Evolutionary conservation across 2,797 vertebrate genomes (phyloP).

Genomic region (Dallia pectoralis): DNA sequence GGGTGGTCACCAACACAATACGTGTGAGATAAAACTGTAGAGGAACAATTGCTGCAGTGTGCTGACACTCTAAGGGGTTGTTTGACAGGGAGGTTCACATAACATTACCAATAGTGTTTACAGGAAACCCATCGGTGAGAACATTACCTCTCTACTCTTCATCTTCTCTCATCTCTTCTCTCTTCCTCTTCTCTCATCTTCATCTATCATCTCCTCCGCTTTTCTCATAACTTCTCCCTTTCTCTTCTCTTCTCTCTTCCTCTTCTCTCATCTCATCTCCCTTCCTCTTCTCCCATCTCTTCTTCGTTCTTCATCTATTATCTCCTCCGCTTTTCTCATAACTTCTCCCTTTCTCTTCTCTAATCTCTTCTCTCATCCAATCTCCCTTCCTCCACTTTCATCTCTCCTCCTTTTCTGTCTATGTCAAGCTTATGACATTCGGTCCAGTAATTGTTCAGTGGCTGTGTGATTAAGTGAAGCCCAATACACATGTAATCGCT

Average conservation of each 20-base stretch:
- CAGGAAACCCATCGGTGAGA: conserved; percentile 9
- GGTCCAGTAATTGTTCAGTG: no score
- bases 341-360: neutral
- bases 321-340: conserved; percentile 10
- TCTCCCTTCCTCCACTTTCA: neutral
- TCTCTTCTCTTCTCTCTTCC: conserved; percentile 24
- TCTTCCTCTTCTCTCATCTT: conserved; percentile 30
- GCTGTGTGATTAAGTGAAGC: conserved; percentile 59
- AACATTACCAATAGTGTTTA: conserved; percentile 16
- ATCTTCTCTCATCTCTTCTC: conserved; percentile 15
- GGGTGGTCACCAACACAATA: no score
- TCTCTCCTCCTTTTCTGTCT: conserved; percentile 49
- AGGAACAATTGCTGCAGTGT: no score
- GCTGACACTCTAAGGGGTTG: no score
- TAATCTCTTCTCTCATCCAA: neutral
- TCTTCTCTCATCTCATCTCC: conserved; percentile 33
- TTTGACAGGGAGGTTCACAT: no score
- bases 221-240: conserved; percentile 40
- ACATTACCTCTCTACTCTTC: conserved; percentile 10
- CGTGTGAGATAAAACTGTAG: no score
- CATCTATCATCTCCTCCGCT: conserved; percentile 53
- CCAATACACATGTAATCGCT: conserved; percentile 66
- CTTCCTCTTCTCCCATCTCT: conserved; percentile 50
- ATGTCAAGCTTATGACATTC: conserved; percentile 38
- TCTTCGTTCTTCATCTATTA: neutral